Base-by-base conservation (phyloP, 2,797 vertebrate species). In the Dendrocincla tyrannina region DNA sequence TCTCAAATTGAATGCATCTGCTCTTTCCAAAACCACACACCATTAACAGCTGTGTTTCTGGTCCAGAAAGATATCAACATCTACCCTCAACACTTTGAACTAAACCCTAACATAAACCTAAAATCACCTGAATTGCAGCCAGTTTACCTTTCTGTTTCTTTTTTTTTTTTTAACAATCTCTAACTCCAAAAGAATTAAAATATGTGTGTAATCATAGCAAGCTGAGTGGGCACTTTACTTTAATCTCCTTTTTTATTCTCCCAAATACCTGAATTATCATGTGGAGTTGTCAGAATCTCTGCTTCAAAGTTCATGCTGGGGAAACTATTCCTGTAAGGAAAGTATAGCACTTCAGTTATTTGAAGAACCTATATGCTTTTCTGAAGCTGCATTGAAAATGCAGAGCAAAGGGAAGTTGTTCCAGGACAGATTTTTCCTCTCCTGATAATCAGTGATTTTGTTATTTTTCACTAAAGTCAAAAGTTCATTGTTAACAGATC, bases 241-340 rank as follows among this genome's bases (percentile, higher is more conserved):
- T 42, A 32, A 46, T 46, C 14, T 92, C 27, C 8, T 25, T 74
- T 66, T 52, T 56, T 46, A 63, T 62, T 47, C 47, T 69, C 63
- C 44, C 80, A 93, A 96, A 88, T 97, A 97, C 95, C 96, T 97
- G 97, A 95, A 94, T 96, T 93, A 82, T 97, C 90, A 2, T 80
- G 90, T 79, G 96, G 89, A 78, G 89, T 75, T 86, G 96, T 93
- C 95, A 96, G 88, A 94, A 93, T 94, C 93, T 95, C 95, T 94
- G 86, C 93, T 96, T 97, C 95, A 93, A 97, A 96, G 82, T 93
- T 95, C 85, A 82, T 93, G 90, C 89, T 95, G 93, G 91, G 86
- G 77, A 94, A 95, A 91, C 89, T 97, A 88, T 93, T 96, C 89
- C 95, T 95, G 93, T 76, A 96, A 96, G 93, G 87, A 94, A 97